Evolutionary conservation across 2,113 vertebrate species (phyloP).

Genomic region (Tyrannus savana): DNA sequence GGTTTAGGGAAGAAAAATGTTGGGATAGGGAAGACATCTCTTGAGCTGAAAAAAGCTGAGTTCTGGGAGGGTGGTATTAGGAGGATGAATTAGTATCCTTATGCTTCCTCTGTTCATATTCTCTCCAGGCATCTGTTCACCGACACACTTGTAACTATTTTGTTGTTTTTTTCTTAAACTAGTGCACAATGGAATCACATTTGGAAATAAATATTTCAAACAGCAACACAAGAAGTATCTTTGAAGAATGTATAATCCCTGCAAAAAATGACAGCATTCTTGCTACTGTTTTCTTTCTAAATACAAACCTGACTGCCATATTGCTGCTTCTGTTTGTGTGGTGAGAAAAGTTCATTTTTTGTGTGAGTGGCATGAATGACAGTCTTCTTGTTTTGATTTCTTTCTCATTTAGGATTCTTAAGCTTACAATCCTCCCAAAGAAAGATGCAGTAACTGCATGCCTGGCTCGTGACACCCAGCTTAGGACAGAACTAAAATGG

Average conservation of each 20-base stretch:
- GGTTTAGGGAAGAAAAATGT: not conserved
- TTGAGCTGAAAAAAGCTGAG: not conserved
- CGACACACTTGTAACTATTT: not conserved
- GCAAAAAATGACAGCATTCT: constrained; percentile 89
- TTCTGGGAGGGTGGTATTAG: not conserved
- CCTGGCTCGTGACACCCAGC: constrained; percentile 73
- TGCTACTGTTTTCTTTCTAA: constrained; percentile 89
- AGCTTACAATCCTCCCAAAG: constrained; percentile 92
- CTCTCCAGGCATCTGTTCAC: not conserved
- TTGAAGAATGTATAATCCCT: constrained; percentile 89
- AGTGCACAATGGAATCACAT: constrained; percentile 82
- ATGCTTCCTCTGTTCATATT: not conserved
- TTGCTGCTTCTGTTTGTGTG: constrained; percentile 88
- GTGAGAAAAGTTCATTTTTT: constrained; percentile 91
- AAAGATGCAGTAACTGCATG: constrained; percentile 76
- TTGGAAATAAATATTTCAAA: constrained; percentile 92
- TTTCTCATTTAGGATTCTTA: constrained; percentile 87
- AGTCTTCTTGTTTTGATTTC: constrained; percentile 78
- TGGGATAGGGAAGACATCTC: not conserved
- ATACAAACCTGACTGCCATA: constrained; percentile 95
- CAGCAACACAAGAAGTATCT: constrained; percentile 88
- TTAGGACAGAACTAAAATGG: constrained; percentile 85
- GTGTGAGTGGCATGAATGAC: constrained; percentile 84
- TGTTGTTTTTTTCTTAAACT: constrained; percentile 40
- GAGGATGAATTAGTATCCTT: not conserved